Evolutionary conservation across 35 echinoderm and acorn worm species (phyloP).

Genomic region (Holothuria glaberrima): DNA sequence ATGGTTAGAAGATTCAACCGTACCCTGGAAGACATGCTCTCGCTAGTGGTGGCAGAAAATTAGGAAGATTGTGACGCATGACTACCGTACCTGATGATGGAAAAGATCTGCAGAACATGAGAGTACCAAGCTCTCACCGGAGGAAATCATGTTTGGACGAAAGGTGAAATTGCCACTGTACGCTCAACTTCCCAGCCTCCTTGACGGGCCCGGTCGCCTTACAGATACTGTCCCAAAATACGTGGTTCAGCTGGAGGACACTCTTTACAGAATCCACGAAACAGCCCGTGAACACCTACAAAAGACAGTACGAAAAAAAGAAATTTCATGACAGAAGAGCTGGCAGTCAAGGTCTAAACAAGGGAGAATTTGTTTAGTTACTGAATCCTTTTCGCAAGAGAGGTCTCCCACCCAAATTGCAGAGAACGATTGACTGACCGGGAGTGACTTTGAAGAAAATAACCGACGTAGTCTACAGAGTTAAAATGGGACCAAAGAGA

Average conservation of each 20-base stretch:
- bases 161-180: conserved; percentile 39
- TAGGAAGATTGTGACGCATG: conserved; percentile 66
- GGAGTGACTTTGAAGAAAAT: conserved; percentile 38
- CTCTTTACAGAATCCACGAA: not conserved
- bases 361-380: conserved; percentile 62
- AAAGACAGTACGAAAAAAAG: conserved; percentile 58
- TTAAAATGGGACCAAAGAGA: conserved; percentile 31
- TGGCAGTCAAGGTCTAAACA: not conserved
- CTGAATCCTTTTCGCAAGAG: conserved; percentile 44
- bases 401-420: conserved; percentile 57
- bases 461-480: conserved; percentile 61
- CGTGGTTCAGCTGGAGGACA: conserved; percentile 5
- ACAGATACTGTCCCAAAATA: not conserved
- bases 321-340: conserved; percentile 57
- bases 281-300: not conserved
- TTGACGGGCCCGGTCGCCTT: not conserved
- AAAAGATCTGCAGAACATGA: conserved; percentile 64
- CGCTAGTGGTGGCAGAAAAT: conserved; percentile 48
- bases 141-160: conserved; percentile 56
- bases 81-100: conserved; percentile 60
- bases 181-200: not conserved
- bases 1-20: conserved; percentile 73
- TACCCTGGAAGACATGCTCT: conserved; percentile 48
- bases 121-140: conserved; percentile 58
- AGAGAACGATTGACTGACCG: conserved; percentile 55